Evolutionary conservation across 2,888 invertebrate species (phyloP).

Genomic region (Drosophila siamana): DNA sequence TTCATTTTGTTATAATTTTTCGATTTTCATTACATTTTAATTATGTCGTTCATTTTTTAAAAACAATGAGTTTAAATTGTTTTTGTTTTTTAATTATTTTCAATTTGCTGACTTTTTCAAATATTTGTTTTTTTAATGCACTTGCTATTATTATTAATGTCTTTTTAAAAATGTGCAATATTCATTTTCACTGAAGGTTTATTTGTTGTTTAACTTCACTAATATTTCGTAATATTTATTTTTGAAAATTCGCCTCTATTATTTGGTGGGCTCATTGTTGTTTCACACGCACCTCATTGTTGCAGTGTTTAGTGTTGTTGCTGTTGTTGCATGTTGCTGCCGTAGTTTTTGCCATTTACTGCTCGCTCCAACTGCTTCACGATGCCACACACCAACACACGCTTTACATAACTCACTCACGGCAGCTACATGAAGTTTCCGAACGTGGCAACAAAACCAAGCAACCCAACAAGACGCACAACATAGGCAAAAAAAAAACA

Average conservation of each 20-base stretch:
- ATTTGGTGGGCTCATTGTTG: conserved; percentile 11
- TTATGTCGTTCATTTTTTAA: no score
- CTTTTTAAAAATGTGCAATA: not conserved
- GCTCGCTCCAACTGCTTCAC: conserved; percentile 7
- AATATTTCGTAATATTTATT: conserved; percentile 5
- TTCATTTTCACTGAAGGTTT: not conserved
- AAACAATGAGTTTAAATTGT: no score
- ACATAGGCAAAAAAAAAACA: conserved; percentile 16
- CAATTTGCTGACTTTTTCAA: not conserved
- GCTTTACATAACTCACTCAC: conserved; percentile 76
- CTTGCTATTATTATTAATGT: not conserved
- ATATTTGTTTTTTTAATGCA: not conserved
- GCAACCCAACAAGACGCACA: conserved; percentile 10
- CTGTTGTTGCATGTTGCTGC: conserved; percentile 20
- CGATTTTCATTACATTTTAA: not conserved
- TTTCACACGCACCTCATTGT: conserved; percentile 19
- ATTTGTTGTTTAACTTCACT: conserved; percentile 6
- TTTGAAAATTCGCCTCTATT: conserved; percentile 1
- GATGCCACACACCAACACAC: conserved; percentile 32
- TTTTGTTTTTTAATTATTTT: not conserved
- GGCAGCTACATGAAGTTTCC: conserved; percentile 47
- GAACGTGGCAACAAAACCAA: conserved; percentile 25
- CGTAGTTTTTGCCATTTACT: conserved; percentile 8
- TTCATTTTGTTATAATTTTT: not conserved
- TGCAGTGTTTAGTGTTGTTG: conserved; percentile 19